These are phyloP conservation scores for Ctena decussata DNA, from an alignment of 2,888 invertebrate genomes.

Conservation along the genomic window DNA sequence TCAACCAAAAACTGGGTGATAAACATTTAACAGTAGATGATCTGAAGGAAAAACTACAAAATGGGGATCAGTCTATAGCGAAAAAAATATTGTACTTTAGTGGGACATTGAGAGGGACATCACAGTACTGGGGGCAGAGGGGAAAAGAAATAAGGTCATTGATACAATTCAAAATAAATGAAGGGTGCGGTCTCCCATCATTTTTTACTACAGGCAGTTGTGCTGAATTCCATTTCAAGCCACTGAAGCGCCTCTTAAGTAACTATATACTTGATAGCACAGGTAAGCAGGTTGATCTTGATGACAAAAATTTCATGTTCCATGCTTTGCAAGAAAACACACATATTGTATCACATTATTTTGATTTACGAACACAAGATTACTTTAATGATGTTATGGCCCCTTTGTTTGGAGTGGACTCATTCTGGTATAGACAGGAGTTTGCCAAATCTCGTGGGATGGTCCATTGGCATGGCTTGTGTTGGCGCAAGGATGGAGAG, in stretches of 20 bases:
- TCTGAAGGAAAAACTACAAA: too few relatives aligned
- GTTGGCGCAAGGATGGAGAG: slow-evolving; percentile 52
- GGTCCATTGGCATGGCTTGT: slow-evolving; percentile 72
- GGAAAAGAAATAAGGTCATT: neutral
- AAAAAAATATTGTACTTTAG: neutral
- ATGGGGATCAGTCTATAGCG: neutral
- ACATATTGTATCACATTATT: too few relatives aligned
- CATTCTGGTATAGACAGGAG: slow-evolving; percentile 71
- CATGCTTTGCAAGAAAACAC: too few relatives aligned
- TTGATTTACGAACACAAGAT: too few relatives aligned
- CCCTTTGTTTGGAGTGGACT: slow-evolving; percentile 65
- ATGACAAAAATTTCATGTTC: too few relatives aligned
- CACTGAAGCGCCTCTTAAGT: too few relatives aligned
- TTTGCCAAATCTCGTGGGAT: too few relatives aligned
- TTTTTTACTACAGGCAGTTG: neutral
- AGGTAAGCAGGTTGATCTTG: too few relatives aligned
- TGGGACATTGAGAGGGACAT: too few relatives aligned
- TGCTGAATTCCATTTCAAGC: neutral
- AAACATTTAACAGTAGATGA: slow-evolving; percentile 32
- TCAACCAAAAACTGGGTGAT: slow-evolving; percentile 47
- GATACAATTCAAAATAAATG: too few relatives aligned
- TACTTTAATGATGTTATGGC: slow-evolving; percentile 51
- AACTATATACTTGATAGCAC: too few relatives aligned
- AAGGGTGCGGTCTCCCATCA: too few relatives aligned
- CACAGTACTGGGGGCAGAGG: neutral